Percentiles rank a stretch among this genome's conserved stretches.
Conservation (phyloP, 2,888 invertebrate species). For the Andrena flavipes region DNA sequence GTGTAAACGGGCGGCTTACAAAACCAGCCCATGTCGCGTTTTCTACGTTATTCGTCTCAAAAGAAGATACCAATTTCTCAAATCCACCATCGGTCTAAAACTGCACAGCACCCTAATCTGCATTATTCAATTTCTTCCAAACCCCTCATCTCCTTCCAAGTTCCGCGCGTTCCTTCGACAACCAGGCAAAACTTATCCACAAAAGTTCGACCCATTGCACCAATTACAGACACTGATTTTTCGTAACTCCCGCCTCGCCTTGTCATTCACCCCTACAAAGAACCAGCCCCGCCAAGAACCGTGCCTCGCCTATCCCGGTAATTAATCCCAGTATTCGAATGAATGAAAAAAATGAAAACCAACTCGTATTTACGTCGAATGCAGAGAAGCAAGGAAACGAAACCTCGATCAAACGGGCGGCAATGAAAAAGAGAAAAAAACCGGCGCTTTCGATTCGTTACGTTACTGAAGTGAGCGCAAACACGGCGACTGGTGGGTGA, state of each 20-base stretch:
- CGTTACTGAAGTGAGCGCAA: constrained; percentile 52
- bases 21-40: background rate
- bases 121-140: background rate
- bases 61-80: background rate
- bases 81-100: background rate
- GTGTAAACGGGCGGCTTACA: constrained; percentile 5
- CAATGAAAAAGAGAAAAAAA: constrained; percentile 43
- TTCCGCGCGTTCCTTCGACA: too few relatives aligned
- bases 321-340: constrained; percentile 43
- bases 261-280: background rate
- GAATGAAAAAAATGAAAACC: constrained; percentile 36
- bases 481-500: constrained; percentile 41
- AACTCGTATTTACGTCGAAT: constrained; percentile 21
- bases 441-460: constrained; percentile 59
- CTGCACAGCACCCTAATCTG: background rate
- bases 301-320: constrained; percentile 10
- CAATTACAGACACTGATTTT: background rate
- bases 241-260: background rate
- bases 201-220: too few relatives aligned
- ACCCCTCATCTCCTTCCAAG: background rate
- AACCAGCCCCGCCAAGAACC: background rate
- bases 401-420: constrained; percentile 56
- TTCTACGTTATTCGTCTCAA: background rate
- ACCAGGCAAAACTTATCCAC: too few relatives aligned
- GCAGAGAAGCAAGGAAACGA: constrained; percentile 30